Evolutionary conservation across 2,797 vertebrate species (phyloP).

Genomic region (Microchirus variegatus): DNA sequence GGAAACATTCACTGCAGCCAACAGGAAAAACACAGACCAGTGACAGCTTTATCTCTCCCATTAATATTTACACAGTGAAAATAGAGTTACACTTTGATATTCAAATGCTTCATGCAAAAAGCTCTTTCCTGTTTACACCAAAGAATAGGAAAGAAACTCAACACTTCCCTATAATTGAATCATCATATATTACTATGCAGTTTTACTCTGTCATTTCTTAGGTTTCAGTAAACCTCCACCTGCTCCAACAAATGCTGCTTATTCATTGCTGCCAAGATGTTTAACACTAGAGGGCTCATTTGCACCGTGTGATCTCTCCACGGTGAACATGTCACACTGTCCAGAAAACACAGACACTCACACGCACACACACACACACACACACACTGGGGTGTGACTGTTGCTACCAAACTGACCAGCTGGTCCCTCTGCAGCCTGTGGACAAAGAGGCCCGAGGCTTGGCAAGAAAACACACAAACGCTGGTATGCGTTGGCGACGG

Average conservation of each 20-base stretch:
- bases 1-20: too few species aligned
- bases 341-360: constrained; percentile 3
- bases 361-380: neutral
- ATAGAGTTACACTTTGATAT: too few species aligned
- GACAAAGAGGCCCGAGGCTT: constrained; percentile 72
- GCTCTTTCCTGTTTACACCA: too few species aligned
- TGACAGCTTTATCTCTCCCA: too few species aligned
- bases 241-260: neutral
- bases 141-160: too few species aligned
- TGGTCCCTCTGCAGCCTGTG: constrained; percentile 44
- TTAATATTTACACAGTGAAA: too few species aligned
- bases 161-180: too few species aligned
- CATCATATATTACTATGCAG: too few species aligned
- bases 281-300: constrained; percentile 71
- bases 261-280: neutral
- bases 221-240: too few species aligned
- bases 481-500: constrained; percentile 56
- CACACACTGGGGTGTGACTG: constrained; percentile 63
- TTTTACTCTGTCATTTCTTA: too few species aligned
- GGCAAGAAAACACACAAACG: constrained; percentile 71
- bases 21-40: too few species aligned
- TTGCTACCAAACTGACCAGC: constrained; percentile 60
- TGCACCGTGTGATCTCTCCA: constrained; percentile 31
- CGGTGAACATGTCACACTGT: neutral
- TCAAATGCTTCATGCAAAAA: too few species aligned